Base-by-base conservation (phyloP, 2,113 vertebrate genomes). In the Oostethus manadensis region DNA sequence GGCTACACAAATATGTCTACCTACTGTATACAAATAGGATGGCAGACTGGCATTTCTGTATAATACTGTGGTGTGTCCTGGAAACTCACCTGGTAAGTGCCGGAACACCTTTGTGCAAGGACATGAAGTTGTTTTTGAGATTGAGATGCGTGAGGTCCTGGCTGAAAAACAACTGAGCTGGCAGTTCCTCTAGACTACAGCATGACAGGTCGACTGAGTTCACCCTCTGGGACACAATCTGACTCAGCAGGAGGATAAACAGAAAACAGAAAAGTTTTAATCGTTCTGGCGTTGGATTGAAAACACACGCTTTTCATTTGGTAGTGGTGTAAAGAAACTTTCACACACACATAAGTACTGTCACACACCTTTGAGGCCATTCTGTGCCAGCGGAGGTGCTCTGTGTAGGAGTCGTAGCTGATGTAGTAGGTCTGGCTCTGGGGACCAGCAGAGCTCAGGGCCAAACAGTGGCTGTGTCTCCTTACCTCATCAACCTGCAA, bases 111-210 rank as follows among this genome's bases (percentile, higher is more conserved):
- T 70, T 82, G 60, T 82, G 73, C 4, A 71, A 69, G 0, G 91
- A 88, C 70, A 99, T 85, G 79, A 95, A 96, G 88, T 99, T 99
- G 81, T 96, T 94, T 73, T 98, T 98, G 72, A 99, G 91, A 80
- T 96, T 98, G 83, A 99, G 96, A 88, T 98, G 97, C 44, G 96
- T 98, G 68, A 99, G 93, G 84, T 99, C 97, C 76, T 97, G 95
- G 89, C 97, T 98, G 84, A 95, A 98, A 75, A 96, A 97, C 56
- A 99, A 90, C 77, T 97, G 95, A 81, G 90, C 84, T 29, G 97
- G 96, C 73, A 98, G 90, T 65, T 95, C 92, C 74, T 98, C 97
- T 82, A 99, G 85, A 86, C 93, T 98, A 84, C 97, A 99, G 81
- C 93, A 94, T 0, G 97, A 98, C 77, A 99, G 91, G 84, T 99